These are phyloP conservation scores for Anastrepha obliqua DNA, from an alignment of 1,140 invertebrate genomes.

Conservation along the genomic window DNA sequence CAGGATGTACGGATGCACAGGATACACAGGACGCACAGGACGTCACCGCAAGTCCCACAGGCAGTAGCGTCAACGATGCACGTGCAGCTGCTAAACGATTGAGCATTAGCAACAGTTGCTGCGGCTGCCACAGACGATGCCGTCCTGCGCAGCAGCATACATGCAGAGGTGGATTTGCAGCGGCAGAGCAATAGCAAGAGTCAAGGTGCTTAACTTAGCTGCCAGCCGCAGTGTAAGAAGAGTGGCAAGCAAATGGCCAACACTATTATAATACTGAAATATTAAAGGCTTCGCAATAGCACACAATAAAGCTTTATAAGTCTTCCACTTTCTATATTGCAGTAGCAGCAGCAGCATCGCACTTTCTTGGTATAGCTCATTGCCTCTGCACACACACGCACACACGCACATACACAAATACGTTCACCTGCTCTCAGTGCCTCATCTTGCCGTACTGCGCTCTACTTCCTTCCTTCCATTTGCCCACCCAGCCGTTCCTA, in stretches of 20 bases:
- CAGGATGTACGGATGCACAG: not conserved
- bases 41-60: constrained; percentile 29
- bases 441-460: not conserved
- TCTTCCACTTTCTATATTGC: not conserved
- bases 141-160: not conserved
- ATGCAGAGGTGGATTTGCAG: not conserved
- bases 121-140: not conserved
- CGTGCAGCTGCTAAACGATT: constrained; percentile 36
- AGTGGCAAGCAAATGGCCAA: constrained; percentile 34
- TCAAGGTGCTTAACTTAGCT: constrained; percentile 30
- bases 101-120: constrained; percentile 46
- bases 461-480: not conserved
- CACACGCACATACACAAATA: too few species aligned
- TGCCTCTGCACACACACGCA: not conserved
- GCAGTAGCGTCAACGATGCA: not conserved
- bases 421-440: too few species aligned
- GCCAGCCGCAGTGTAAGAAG: not conserved
- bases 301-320: not conserved
- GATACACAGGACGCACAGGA: not conserved
- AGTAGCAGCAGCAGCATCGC: not conserved
- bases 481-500: too few species aligned
- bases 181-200: not conserved
- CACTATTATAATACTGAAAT: constrained; percentile 30
- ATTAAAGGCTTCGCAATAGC: constrained; percentile 14
- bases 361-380: not conserved